Evolutionary conservation across 2,113 vertebrate species (phyloP), one percentile per base, ranked within the genome.

Genomic region (Scortum barcoo): DNA sequence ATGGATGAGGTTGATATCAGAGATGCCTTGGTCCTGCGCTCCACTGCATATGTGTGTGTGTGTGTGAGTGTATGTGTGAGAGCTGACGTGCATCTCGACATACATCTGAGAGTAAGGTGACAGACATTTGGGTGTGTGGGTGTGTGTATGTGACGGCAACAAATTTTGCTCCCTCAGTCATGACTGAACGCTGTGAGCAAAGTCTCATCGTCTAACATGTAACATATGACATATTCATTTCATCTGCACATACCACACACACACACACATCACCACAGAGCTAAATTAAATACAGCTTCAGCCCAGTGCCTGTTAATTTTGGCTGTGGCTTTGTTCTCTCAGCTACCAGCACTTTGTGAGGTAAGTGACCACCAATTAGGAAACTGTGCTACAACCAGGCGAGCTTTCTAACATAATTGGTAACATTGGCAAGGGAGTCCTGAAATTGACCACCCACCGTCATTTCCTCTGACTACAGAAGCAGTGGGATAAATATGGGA

Each of bases 1-100:
- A 91, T 93, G 81, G 63, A 93, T 92, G 90, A 93, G 70, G 56
- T 50, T 82, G 88, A 88, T 87, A 86, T 86, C 73, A 56, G 85
- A 87, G 88, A 91, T 28, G 74, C 73, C 60, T 19, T 1, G 44
- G 56, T 70, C 61, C 56, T 50, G 70, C 67, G 67, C 60, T 76
- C 20, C 67, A 60, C 48, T 17, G 17, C 42, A 14, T 56, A 2
- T 33, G 42, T 42, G 38, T 24, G 3, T 33, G 42, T 42, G 38
- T 24, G 76, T 30, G 14, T 51, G 57, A 56, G 60, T 30, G 69
- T 22, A 51, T 24, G 56, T 50, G 56, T 50, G 57, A 4, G 60
- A 30, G 48, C 50, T 48, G 9, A 33, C 14, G 54, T 48, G 40
- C 33, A 30, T 54, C 9, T 77, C 46, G 48, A 63, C 63, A 58